phyloP scores from a whole-genome alignment of 2,113 vertebrate genomes.

The Burhinus bistriatus region DNA sequence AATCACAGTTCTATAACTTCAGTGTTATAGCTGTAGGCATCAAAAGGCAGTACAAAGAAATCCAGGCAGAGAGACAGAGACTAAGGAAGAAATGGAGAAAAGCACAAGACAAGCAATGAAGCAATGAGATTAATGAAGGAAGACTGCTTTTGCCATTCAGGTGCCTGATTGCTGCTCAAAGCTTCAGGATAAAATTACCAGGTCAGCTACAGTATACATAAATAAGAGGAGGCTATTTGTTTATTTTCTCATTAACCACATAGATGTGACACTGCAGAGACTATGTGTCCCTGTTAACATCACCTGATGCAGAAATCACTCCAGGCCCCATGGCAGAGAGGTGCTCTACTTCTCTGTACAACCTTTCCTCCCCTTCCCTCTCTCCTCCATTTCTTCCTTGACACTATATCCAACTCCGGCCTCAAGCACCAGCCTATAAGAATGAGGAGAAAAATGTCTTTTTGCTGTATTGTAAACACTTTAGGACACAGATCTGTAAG shows the following conservation, averaged over 20 bases:
- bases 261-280: neutral
- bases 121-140: neutral
- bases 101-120: neutral
- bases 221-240: neutral
- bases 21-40: neutral
- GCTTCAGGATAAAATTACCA: neutral
- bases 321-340: fast-evolving
- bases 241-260: neutral
- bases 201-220: neutral
- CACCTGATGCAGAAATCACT: neutral
- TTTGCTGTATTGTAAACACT: neutral
- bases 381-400: neutral
- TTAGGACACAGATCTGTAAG: neutral
- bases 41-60: neutral
- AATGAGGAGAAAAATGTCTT: neutral
- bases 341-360: neutral
- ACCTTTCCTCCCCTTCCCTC: neutral
- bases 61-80: neutral
- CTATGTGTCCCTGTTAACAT: neutral
- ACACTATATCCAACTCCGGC: too few species aligned
- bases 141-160: neutral
- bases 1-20: neutral
- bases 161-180: neutral
- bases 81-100: neutral
- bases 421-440: neutral